These are phyloP conservation scores for Gobionotothen gibberifrons DNA, from an alignment of 2,797 vertebrate species.

Conservation along the genomic window DNA sequence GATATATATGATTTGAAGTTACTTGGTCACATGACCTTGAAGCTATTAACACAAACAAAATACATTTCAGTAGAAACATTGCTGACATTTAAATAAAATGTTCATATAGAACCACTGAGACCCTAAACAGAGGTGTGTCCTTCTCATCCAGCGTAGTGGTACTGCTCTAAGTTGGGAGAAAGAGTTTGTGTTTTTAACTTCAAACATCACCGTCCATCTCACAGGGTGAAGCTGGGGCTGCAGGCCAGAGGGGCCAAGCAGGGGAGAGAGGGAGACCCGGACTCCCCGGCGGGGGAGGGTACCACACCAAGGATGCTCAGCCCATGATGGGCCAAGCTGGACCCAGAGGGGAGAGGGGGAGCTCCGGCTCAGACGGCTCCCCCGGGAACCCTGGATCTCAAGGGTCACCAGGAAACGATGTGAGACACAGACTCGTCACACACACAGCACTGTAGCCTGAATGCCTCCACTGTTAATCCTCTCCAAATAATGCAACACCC, in stretches of 20 bases:
- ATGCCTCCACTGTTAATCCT: slow-evolving; percentile 9
- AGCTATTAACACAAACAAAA: too few species aligned
- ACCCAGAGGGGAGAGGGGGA: slow-evolving; percentile 91
- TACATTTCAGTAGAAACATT: too few species aligned
- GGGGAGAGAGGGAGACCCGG: slow-evolving; percentile 95
- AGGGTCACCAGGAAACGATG: slow-evolving; percentile 88
- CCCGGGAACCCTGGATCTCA: slow-evolving; percentile 85
- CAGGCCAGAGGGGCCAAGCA: slow-evolving; percentile 86
- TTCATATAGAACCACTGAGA: too few species aligned
- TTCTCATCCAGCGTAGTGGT: too few species aligned
- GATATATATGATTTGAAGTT: too few species aligned
- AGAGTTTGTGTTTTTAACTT: too few species aligned
- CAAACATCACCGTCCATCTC: neutral
- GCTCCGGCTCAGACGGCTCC: slow-evolving; percentile 82
- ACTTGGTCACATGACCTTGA: too few species aligned
- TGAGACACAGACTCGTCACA: slow-evolving; percentile 73
- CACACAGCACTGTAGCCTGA: neutral
- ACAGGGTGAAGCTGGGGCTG: slow-evolving; percentile 91
- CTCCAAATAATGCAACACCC: slow-evolving; percentile 16
- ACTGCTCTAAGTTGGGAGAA: too few species aligned
- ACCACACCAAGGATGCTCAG: slow-evolving; percentile 88
- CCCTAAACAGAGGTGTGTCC: too few species aligned
- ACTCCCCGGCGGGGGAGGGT: slow-evolving; percentile 86
- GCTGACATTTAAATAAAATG: too few species aligned
- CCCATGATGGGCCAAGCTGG: slow-evolving; percentile 89